Evolutionary conservation across 2,797 vertebrate species (phyloP).

Genomic region (Galago senegalensis): DNA sequence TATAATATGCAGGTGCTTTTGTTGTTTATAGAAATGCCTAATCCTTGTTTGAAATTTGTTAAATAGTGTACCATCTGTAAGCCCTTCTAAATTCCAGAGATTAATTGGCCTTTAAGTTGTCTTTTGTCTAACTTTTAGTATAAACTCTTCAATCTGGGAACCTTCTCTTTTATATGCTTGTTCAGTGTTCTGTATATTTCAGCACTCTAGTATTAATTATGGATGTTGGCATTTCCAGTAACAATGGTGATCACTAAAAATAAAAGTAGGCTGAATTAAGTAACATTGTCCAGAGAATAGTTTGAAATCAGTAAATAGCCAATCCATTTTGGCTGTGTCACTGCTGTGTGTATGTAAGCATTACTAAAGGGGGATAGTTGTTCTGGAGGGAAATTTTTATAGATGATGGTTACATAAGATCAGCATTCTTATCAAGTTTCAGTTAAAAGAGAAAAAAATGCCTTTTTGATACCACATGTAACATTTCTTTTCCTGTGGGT

Average conservation of each 20-base stretch:
- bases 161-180: constrained; percentile 27
- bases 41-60: constrained; percentile 67
- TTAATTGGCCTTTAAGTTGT: constrained; percentile 40
- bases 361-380: neutral
- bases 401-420: neutral
- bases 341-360: neutral
- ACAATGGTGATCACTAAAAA: neutral
- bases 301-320: neutral
- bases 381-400: neutral
- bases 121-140: constrained; percentile 49
- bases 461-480: neutral
- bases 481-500: neutral
- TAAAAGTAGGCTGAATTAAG: neutral
- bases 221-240: constrained; percentile 11
- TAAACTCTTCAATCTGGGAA: constrained; percentile 53
- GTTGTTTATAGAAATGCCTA: constrained; percentile 67
- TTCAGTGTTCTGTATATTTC: neutral
- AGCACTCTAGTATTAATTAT: constrained; percentile 30
- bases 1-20: constrained; percentile 67
- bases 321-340: neutral
- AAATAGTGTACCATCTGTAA: constrained; percentile 54
- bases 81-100: constrained; percentile 35
- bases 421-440: neutral
- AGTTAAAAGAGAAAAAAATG: neutral
- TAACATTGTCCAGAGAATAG: neutral